Conservation (phyloP, 2,113 vertebrate genomes). For the Oceanodroma tethys region DNA sequence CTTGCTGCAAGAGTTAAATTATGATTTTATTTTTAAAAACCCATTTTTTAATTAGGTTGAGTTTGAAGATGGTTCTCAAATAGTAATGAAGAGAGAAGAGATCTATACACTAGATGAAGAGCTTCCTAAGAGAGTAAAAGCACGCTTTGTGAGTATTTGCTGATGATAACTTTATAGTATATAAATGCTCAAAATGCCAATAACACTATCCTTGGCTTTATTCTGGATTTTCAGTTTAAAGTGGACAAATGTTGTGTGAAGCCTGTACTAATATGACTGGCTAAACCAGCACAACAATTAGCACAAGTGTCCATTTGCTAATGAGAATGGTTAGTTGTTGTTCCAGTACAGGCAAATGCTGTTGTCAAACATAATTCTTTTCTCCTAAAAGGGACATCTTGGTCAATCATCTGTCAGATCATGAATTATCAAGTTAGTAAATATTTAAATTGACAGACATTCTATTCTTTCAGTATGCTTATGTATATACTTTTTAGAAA, state of each 20-base stretch:
- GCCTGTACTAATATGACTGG: neutral
- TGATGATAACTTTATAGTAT: neutral
- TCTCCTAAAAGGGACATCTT: neutral
- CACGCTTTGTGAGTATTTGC: slow-evolving; percentile 88
- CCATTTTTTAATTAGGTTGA: slow-evolving; percentile 80
- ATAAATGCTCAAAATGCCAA: neutral
- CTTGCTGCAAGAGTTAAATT: neutral
- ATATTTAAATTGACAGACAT: neutral
- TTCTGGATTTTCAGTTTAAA: neutral
- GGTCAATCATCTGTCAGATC: neutral
- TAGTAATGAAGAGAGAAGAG: slow-evolving; percentile 91
- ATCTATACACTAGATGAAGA: slow-evolving; percentile 94
- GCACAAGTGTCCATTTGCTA: neutral
- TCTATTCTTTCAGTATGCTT: neutral
- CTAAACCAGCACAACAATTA: neutral
- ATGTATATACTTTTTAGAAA: neutral
- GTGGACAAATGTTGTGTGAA: neutral
- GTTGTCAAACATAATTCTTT: neutral
- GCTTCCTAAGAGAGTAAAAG: slow-evolving; percentile 95
- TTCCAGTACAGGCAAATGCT: neutral
- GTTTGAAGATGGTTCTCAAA: slow-evolving; percentile 96
- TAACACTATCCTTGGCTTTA: neutral
- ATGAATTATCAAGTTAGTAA: neutral
- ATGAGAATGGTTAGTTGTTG: neutral
- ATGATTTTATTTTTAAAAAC: neutral